Conservation (phyloP, 2,888 invertebrate genomes). For the Habrosyne pyritoides region DNA sequence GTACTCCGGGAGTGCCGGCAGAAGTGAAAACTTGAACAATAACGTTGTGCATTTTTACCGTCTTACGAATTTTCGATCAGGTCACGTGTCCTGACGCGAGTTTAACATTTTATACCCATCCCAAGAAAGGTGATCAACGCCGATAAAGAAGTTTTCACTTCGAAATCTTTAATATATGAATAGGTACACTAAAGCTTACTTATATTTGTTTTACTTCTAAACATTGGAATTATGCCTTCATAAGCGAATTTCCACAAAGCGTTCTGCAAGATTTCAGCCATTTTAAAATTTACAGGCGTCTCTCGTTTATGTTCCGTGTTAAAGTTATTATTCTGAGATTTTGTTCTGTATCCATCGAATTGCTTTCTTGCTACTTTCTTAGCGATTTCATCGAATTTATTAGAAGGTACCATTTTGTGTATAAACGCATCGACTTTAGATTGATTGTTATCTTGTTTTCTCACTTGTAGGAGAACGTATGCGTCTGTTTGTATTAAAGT, state of each 20-base stretch:
- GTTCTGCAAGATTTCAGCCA: not conserved
- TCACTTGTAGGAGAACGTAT: slow-evolving; percentile 21
- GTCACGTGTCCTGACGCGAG: no score
- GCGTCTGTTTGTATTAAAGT: not conserved
- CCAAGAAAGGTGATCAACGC: no score
- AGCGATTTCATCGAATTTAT: not conserved
- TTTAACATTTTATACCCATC: no score
- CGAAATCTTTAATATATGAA: no score
- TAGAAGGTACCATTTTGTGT: slow-evolving; percentile 19
- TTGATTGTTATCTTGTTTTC: slow-evolving; percentile 17
- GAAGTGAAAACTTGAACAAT: no score
- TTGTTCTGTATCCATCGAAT: not conserved
- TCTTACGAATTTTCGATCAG: no score
- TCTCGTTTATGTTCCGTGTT: not conserved
- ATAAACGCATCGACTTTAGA: slow-evolving; percentile 22
- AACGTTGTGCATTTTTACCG: no score
- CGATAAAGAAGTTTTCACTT: no score
- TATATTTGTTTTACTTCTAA: not conserved
- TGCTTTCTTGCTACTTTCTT: not conserved
- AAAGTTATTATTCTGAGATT: not conserved
- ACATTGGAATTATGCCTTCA: not conserved
- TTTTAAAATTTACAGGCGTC: not conserved
- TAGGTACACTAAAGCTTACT: not conserved
- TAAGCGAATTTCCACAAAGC: not conserved
- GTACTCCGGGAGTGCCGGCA: no score